Evolutionary conservation across 2,113 vertebrate species (phyloP), one percentile per base, ranked within the genome.

Genomic region (Stegastes partitus): DNA sequence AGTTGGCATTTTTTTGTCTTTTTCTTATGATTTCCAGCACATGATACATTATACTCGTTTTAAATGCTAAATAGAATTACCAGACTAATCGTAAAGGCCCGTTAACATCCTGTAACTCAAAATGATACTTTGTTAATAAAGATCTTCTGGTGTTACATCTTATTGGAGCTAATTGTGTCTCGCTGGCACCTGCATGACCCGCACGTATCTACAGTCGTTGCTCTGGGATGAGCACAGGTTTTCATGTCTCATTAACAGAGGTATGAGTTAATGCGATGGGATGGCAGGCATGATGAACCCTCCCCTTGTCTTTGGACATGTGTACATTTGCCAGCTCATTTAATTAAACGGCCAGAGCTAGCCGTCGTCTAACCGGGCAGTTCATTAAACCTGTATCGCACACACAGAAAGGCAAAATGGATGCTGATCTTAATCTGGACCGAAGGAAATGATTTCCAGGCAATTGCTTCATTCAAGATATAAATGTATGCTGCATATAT

Each of bases 381-480:
- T 75, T 90, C 82, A 87, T 83, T 87, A 82, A 79, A 81, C 56
- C 39, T 21, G 23, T 58, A 71, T 66, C 71, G 22, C n/a, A 11
- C 44, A 77, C 78, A 66, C 62, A 37, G 54, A 68, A 56, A 81
- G 18, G 34, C 47, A 31, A 76, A 85, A 79, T 77, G 64, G 70
- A 74, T 68, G 62, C 64, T 77, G 74, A 86, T 86, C 58, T 25
- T 82, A 65, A 86, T 91, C 81, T 21, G 31, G 31, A 19, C 31
- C 45, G 58, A 84, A 82, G 75, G 67, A 87, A 81, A 82, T 74
- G 14, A 86, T 70, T 89, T 81, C 31, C 68, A 68, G 42, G 44
- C 59, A 67, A 58, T 15, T 15, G n/a, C 67, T 21, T 73, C 47
- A 42, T 39, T 0, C 79, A 26, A 63, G 5, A 77, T 66, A 56